Conservation (phyloP, 1,140 invertebrate species). For the Micrasema longulum region DNA sequence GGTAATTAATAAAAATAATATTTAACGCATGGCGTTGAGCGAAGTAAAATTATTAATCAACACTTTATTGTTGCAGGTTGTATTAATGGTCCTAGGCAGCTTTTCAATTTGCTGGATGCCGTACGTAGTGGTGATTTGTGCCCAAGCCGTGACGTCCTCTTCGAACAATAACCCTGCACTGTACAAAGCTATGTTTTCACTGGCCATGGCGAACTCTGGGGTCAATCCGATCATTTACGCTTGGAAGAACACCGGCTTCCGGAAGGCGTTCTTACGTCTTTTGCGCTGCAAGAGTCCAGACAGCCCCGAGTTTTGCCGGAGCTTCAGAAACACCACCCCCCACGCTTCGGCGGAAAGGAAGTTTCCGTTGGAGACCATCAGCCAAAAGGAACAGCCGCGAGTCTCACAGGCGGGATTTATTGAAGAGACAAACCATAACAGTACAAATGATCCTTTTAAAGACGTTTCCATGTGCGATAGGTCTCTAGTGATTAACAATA, state of each 20-base stretch:
- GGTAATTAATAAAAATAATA: constrained; percentile 56
- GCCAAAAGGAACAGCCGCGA: constrained; percentile 9
- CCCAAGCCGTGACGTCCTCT: constrained; percentile 68
- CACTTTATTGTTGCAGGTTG: constrained; percentile 73
- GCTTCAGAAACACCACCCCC: constrained; percentile 50
- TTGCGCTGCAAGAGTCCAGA: constrained; percentile 73
- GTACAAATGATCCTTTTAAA: constrained; percentile 52
- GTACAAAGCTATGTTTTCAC: constrained; percentile 77
- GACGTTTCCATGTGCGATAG: constrained; percentile 48
- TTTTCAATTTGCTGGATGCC: constrained; percentile 83
- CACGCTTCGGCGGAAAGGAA: constrained; percentile 38
- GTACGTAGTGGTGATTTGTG: constrained; percentile 75
- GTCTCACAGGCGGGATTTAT: background rate
- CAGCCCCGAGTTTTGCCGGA: constrained; percentile 61
- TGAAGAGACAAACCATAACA: constrained; percentile 16
- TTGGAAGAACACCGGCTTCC: constrained; percentile 83
- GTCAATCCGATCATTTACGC: constrained; percentile 85
- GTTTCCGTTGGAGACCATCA: constrained; percentile 49
- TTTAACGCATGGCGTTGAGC: too few species aligned
- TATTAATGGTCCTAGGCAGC: constrained; percentile 77
- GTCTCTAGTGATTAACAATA: constrained; percentile 45
- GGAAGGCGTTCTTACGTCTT: constrained; percentile 74
- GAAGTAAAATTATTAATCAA: too few species aligned
- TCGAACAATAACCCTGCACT: constrained; percentile 67
- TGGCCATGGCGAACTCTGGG: constrained; percentile 80